A percentile compares a stretch with the other conserved stretches of the same genome.
Conservation (phyloP, 2,888 invertebrate species). For the Agrochola macilenta region DNA sequence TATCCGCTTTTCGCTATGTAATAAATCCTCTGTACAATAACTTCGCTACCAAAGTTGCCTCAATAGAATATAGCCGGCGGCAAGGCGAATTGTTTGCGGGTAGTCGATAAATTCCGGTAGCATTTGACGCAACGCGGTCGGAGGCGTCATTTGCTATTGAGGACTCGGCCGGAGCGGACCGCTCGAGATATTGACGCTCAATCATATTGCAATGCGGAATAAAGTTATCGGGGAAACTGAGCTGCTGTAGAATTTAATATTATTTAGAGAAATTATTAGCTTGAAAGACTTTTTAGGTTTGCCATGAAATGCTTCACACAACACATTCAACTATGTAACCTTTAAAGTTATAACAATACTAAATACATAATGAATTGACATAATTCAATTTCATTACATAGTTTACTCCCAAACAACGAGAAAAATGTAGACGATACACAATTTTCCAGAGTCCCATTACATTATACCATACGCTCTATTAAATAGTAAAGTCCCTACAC, state of each 20-base stretch:
- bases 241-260: constrained; percentile 6
- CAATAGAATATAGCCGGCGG: constrained; percentile 69
- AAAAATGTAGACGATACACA: constrained; percentile 50
- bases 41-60: constrained; percentile 70
- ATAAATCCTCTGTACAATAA: constrained; percentile 68
- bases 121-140: constrained; percentile 79
- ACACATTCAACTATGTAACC: not conserved
- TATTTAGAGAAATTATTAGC: not conserved
- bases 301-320: not conserved
- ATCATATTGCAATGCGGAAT: constrained; percentile 62
- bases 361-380: not conserved
- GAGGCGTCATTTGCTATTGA: constrained; percentile 76
- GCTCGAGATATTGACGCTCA: constrained; percentile 68
- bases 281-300: not conserved
- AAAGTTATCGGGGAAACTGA: constrained; percentile 50
- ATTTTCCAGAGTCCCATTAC: constrained; percentile 67
- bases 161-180: constrained; percentile 64
- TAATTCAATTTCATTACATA: constrained; percentile 15
- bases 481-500: constrained; percentile 77
- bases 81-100: constrained; percentile 78
- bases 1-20: constrained; percentile 56
- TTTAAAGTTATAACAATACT: not conserved
- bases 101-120: constrained; percentile 82
- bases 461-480: constrained; percentile 75
- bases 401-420: constrained; percentile 20